Conservation (phyloP, 2,888 invertebrate species). For the Tuta absoluta region DNA sequence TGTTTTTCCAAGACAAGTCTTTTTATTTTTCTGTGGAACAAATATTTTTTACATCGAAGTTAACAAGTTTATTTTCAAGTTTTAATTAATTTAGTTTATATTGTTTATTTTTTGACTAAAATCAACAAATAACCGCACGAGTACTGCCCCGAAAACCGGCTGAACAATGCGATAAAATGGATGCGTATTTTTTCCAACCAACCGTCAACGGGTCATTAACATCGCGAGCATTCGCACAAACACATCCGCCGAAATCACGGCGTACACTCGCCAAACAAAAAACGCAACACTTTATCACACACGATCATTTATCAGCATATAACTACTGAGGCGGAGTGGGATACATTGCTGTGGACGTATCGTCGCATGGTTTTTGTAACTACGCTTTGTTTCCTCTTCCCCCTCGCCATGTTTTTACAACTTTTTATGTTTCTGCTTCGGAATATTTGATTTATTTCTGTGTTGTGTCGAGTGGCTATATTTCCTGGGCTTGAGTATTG, state of each 20-base stretch:
- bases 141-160: neutral
- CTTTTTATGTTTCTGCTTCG: constrained; percentile 19
- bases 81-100: too few species aligned
- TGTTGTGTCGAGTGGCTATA: constrained; percentile 15
- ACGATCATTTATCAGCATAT: constrained; percentile 29
- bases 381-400: constrained; percentile 22
- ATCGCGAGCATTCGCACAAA: constrained; percentile 21
- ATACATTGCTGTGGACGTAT: constrained; percentile 25
- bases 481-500: constrained; percentile 9
- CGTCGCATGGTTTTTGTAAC: constrained; percentile 23
- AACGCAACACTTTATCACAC: constrained; percentile 26
- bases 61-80: too few species aligned
- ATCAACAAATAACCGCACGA: too few species aligned
- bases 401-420: constrained; percentile 28
- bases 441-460: constrained; percentile 24
- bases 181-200: neutral
- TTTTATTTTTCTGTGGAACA: too few species aligned
- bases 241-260: constrained; percentile 20
- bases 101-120: too few species aligned
- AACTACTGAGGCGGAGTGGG: constrained; percentile 28
- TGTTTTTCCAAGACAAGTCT: too few species aligned
- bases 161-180: neutral
- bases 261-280: constrained; percentile 19
- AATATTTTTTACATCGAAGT: too few species aligned
- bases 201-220: constrained; percentile 23